Evolutionary conservation across 2,113 vertebrate species (phyloP).

Genomic region (Spea bombifrons): DNA sequence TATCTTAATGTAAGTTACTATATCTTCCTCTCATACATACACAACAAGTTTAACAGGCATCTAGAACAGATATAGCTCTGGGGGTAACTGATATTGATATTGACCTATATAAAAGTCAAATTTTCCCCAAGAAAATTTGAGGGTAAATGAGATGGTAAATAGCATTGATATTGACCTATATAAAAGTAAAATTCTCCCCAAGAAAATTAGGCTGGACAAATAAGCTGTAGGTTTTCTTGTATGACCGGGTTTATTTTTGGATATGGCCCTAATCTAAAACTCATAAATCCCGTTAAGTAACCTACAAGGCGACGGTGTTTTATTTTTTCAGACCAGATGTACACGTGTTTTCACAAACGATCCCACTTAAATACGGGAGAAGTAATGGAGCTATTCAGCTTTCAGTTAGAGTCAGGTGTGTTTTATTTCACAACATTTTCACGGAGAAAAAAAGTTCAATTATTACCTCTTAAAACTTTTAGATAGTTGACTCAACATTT

Average conservation of each 20-base stretch:
- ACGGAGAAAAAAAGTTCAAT: conserved; percentile 46
- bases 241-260: conserved; percentile 43
- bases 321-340: conserved; percentile 48
- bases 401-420: conserved; percentile 44
- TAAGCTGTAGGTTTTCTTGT: conserved; percentile 7
- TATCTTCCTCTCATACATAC: too few relatives aligned
- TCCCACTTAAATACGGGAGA: conserved; percentile 47
- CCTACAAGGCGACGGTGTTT: conserved; percentile 46
- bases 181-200: conserved; percentile 12
- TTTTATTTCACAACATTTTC: conserved; percentile 49
- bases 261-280: conserved; percentile 42
- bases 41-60: too few relatives aligned
- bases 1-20: too few relatives aligned
- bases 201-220: neutral
- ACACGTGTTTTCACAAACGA: conserved; percentile 49
- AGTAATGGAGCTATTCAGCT: conserved; percentile 45
- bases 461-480: conserved; percentile 49
- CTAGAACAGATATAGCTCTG: too few relatives aligned
- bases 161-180: neutral
- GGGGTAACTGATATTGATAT: too few relatives aligned
- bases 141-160: too few relatives aligned
- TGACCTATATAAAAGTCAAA: conserved; percentile 2
- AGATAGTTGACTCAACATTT: conserved; percentile 49
- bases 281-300: conserved; percentile 44
- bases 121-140: neutral